These are phyloP conservation scores for Zapus hudsonius DNA, from an alignment of 2,113 vertebrate species.

Conservation along the genomic window DNA sequence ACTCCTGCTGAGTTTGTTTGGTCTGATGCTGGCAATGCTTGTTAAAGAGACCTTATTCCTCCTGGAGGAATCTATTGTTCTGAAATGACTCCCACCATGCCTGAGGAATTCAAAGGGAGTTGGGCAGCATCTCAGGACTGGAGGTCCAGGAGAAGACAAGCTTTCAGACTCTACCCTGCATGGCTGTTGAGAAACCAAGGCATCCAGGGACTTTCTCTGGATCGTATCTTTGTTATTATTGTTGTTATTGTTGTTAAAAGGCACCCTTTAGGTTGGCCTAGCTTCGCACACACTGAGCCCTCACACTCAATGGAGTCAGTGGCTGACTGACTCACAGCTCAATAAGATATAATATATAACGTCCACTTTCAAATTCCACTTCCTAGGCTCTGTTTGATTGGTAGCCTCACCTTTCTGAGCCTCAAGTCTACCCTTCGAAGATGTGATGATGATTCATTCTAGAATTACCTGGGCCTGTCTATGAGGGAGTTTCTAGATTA, in stretches of 20 bases:
- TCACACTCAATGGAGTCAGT: neutral
- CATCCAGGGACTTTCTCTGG: neutral
- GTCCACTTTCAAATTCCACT: constrained; percentile 13
- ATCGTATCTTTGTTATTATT: neutral
- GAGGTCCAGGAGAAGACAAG: neutral
- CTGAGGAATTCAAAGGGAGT: neutral
- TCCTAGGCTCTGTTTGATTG: neutral
- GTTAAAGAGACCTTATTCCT: constrained; percentile 32
- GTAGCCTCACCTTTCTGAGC: neutral
- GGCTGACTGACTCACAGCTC: neutral
- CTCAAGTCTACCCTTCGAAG: neutral
- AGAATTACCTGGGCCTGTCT: too few relatives aligned
- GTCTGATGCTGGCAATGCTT: constrained; percentile 47
- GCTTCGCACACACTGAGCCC: neutral
- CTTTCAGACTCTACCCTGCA: neutral
- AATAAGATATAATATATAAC: neutral
- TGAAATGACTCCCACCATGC: constrained; percentile 13
- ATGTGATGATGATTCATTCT: too few relatives aligned
- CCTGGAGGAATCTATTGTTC: constrained; percentile 50
- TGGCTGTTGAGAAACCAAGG: constrained; percentile 17
- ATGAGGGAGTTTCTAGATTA: too few relatives aligned
- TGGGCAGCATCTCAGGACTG: neutral
- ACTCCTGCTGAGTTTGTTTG: constrained; percentile 50
- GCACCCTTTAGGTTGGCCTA: neutral
- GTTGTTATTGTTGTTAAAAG: neutral